Evolutionary conservation across 2,888 invertebrate genomes (phyloP), one percentile per base, ranked within the genome.

Genomic region (Chamaedrilus cognettii): DNA sequence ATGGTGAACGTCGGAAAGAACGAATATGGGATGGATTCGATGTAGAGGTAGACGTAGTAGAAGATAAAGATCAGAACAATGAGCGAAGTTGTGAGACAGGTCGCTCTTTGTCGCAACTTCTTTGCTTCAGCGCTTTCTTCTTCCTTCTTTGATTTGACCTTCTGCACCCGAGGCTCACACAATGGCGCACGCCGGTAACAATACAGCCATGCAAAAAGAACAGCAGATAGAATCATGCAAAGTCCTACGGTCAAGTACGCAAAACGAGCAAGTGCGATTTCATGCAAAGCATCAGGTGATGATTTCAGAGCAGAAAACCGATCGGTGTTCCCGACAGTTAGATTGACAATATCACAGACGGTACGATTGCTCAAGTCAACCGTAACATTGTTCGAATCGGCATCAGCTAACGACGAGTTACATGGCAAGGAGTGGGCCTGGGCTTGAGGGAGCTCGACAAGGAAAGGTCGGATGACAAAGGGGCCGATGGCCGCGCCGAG

Each of bases 401-500:
- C 26, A 42, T 42, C 42, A 42, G 7, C 7, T 11, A 7, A 11
- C 19, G 42, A 42, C 7, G 26, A 52, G 26, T 52, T 52, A 42
- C 11, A 7, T 19, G 11, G 15, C 15, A 52, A 26, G 26, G 55
- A 52, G 7, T 19, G 11, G 28, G 7, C 7, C 11, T 11, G 26
- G 5, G 55, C 26, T 11, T 11, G 11, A 52, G 55, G 26, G n/a
- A 69, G 52, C 3, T 69, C 69, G n/a, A 59, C 35, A 42, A 70
- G 68, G 50, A 70, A 70, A 23, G 61, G 52, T 15, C 59, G 55
- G 23, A 70, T 51, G 42, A 70, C 33, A n/a, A 68, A 35, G 15
- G 70, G 70, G 28, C 68, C 65, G 30, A 70, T 30, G 32, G 58
- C 58, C 11, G 69, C 63, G n/a, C 63, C 70, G 3, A 68, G 35